Conservation (phyloP, 2,888 invertebrate species). For the Dryocosmus kuriphilus region DNA sequence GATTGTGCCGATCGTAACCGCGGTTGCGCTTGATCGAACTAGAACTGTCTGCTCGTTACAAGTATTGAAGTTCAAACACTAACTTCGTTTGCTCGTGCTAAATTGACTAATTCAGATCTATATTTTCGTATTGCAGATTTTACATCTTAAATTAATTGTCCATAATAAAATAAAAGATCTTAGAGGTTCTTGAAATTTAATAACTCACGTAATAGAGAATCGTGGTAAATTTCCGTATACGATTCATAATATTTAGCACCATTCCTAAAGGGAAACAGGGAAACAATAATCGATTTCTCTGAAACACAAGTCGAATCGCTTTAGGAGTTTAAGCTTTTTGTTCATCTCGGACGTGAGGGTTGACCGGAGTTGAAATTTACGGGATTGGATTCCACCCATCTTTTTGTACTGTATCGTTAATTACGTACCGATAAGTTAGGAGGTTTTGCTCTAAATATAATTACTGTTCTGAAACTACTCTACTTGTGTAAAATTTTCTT, state of each 20-base stretch:
- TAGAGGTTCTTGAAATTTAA: background rate
- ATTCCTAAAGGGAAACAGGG: background rate
- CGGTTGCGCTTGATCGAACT: background rate
- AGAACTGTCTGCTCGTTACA: background rate
- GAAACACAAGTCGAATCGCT: constrained; percentile 9
- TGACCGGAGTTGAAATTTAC: constrained; percentile 66
- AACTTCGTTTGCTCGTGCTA: background rate
- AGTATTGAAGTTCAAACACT: background rate
- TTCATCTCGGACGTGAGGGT: constrained; percentile 56
- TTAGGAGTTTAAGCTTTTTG: constrained; percentile 42
- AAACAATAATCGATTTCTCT: constrained; percentile 16
- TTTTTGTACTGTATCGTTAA: constrained; percentile 65
- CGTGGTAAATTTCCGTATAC: background rate
- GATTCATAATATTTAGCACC: background rate
- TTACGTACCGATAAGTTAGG: constrained; percentile 67
- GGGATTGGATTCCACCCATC: constrained; percentile 68
- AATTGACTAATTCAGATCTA: background rate
- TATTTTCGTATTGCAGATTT: background rate
- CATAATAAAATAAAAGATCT: background rate
- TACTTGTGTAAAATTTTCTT: background rate
- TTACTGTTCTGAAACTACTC: background rate
- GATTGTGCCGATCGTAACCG: background rate
- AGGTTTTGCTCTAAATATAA: background rate
- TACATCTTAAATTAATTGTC: background rate
- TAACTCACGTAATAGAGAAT: background rate